Conservation (phyloP, 1,140 invertebrate genomes). For the Venturia canescens region DNA sequence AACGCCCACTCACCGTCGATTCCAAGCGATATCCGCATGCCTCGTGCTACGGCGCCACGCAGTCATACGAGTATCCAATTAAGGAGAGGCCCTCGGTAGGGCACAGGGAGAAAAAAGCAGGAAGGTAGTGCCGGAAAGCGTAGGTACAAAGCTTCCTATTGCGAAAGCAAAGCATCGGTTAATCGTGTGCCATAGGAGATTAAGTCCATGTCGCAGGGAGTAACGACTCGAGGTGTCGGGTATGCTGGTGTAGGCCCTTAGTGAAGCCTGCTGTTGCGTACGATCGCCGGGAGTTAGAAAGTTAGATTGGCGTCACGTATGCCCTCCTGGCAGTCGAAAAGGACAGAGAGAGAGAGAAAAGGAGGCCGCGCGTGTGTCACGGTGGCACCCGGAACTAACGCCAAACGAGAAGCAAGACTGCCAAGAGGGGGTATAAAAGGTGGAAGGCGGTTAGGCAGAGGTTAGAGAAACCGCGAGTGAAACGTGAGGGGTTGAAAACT, state of each 20-base stretch:
- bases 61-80: neutral
- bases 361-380: neutral
- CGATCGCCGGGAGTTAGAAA: slow-evolving; percentile 55
- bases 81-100: no score
- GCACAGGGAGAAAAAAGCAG: no score
- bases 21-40: neutral
- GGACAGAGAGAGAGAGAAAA: slow-evolving; percentile 36
- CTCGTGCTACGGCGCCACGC: neutral
- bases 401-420: neutral
- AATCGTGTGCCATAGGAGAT: slow-evolving; percentile 44
- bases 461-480: slow-evolving; percentile 25
- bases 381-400: neutral
- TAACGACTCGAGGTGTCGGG: slow-evolving; percentile 45
- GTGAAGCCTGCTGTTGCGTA: neutral
- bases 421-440: slow-evolving; percentile 20
- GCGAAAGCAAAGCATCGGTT: slow-evolving; percentile 3
- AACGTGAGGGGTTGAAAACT: slow-evolving; percentile 37
- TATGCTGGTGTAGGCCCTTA: neutral
- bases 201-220: slow-evolving; percentile 45
- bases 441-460: neutral
- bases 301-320: slow-evolving; percentile 64
- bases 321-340: slow-evolving; percentile 48
- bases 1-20: neutral
- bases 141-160: neutral
- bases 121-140: neutral